A percentile compares a stretch with the other conserved stretches of the same genome.
These are phyloP conservation scores for Spodoptera picta DNA, from an alignment of 2,888 invertebrate genomes.

Conservation along the genomic window DNA sequence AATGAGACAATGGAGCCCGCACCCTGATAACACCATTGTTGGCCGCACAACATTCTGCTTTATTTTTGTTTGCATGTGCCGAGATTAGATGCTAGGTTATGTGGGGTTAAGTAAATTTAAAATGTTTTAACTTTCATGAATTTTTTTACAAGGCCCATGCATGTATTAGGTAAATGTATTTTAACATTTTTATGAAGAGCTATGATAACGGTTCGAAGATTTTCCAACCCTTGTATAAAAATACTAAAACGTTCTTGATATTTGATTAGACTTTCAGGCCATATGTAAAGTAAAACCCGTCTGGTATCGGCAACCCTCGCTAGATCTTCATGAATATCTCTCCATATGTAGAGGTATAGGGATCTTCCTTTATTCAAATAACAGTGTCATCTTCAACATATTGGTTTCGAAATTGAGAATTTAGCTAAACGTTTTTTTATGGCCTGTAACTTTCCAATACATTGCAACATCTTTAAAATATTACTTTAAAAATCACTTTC, in stretches of 20 bases:
- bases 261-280: no score
- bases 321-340: neutral
- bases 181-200: no score
- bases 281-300: no score
- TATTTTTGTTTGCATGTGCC: constrained; percentile 46
- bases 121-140: neutral
- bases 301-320: neutral
- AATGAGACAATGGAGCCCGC: constrained; percentile 57
- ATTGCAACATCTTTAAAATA: constrained; percentile 54
- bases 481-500: constrained; percentile 51
- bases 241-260: no score
- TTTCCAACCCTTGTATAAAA: no score
- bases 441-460: constrained; percentile 47
- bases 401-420: constrained; percentile 23
- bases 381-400: constrained; percentile 25
- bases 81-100: constrained; percentile 35
- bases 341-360: neutral
- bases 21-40: constrained; percentile 55
- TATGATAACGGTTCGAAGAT: no score
- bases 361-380: constrained; percentile 13
- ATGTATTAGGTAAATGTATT: no score
- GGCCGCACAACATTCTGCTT: constrained; percentile 26
- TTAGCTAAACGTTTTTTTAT: constrained; percentile 41
- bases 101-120: constrained; percentile 2
- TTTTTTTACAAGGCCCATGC: no score